Evolutionary conservation across 1,140 invertebrate species (phyloP).

Genomic region (Drosophila tristis): DNA sequence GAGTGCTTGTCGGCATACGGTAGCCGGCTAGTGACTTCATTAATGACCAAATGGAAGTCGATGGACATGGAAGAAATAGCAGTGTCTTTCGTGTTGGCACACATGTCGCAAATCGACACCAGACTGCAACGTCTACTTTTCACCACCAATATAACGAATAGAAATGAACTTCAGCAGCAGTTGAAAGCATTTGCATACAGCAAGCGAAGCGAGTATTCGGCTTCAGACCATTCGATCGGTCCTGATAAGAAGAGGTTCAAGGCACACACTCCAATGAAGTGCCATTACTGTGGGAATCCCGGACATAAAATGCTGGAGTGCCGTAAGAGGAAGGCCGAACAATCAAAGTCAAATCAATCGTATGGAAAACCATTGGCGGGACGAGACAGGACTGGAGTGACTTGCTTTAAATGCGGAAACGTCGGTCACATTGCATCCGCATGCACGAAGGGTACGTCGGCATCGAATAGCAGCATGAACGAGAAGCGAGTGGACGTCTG

Average conservation of each 20-base stretch:
- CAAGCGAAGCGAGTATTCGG: neutral
- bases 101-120: too few species aligned
- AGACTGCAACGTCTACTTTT: too few species aligned
- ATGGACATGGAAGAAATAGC: constrained; percentile 4
- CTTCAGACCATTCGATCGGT: neutral
- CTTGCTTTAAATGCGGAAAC: too few species aligned
- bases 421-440: too few species aligned
- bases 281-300: constrained; percentile 7
- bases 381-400: too few species aligned
- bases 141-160: too few species aligned
- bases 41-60: constrained; percentile 11
- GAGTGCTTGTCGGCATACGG: constrained; percentile 5
- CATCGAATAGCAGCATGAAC: neutral
- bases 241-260: neutral
- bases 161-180: too few species aligned
- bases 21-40: too few species aligned
- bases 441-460: too few species aligned
- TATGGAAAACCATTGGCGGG: neutral
- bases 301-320: constrained; percentile 16
- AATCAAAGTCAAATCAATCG: constrained; percentile 4
- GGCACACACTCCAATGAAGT: too few species aligned
- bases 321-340: constrained; percentile 7
- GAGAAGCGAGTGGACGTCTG: constrained; percentile 15
- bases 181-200: too few species aligned
- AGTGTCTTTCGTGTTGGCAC: neutral